Conservation (phyloP, 2,888 invertebrate species). For the Stenodera caucasica region DNA sequence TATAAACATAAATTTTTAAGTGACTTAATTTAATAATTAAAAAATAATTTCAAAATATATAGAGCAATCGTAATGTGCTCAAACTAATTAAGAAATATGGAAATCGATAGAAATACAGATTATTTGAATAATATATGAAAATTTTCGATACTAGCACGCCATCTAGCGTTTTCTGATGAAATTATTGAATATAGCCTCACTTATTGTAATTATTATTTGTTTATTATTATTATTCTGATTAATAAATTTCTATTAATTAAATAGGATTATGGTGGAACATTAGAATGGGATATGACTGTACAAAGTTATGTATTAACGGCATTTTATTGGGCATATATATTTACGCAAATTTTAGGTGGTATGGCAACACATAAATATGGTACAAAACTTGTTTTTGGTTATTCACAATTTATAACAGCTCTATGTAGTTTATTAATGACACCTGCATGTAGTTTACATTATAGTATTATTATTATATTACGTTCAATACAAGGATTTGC, state of each 20-base stretch:
- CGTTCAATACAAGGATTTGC: slow-evolving; percentile 71
- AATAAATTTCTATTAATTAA: slow-evolving; percentile 18
- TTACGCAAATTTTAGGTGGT: slow-evolving; percentile 71
- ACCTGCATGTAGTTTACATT: slow-evolving; percentile 67
- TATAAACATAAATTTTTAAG: no score
- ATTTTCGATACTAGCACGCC: no score
- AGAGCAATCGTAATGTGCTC: no score
- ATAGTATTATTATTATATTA: slow-evolving; percentile 62
- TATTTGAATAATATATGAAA: no score
- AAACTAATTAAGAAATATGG: no score
- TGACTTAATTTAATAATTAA: no score
- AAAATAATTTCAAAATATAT: no score
- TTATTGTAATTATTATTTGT: neutral
- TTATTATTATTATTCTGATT: no score
- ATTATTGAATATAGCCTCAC: no score
- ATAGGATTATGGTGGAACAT: slow-evolving; percentile 60
- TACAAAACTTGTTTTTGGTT: slow-evolving; percentile 72
- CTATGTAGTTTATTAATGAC: slow-evolving; percentile 67
- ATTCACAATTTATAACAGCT: slow-evolving; percentile 70
- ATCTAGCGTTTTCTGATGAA: no score
- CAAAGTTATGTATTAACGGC: slow-evolving; percentile 68
- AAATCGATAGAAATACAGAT: no score
- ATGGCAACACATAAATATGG: slow-evolving; percentile 71
- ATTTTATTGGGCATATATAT: slow-evolving; percentile 74
- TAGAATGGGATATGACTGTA: slow-evolving; percentile 66